These are phyloP conservation scores for Salvelinus namaycush DNA, from an alignment of 2,113 vertebrate genomes.

Conservation along the genomic window DNA sequence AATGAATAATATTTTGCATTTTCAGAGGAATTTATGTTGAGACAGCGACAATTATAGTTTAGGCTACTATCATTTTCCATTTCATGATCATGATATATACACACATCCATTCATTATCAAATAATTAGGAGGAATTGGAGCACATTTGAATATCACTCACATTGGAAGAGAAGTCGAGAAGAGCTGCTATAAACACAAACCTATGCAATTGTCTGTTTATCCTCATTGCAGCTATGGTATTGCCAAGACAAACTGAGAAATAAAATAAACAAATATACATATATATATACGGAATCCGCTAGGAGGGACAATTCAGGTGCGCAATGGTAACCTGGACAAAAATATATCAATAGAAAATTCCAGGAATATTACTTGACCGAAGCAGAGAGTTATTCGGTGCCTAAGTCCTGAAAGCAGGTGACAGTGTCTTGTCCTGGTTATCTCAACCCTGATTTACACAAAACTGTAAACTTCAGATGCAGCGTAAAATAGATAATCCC, in stretches of 20 bases:
- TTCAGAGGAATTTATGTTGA: neutral
- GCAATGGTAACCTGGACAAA: neutral
- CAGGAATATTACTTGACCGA: neutral
- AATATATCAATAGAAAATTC: neutral
- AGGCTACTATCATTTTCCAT: neutral
- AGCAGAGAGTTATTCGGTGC: neutral
- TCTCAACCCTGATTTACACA: neutral
- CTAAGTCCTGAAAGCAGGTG: neutral
- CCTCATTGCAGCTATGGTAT: neutral
- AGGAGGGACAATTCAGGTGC: neutral
- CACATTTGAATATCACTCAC: neutral
- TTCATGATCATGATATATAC: neutral
- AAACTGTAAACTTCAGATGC: neutral
- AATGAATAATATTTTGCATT: neutral
- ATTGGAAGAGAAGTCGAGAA: neutral
- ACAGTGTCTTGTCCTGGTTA: neutral
- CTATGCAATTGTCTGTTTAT: neutral
- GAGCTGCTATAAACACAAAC: neutral
- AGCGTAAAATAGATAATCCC: neutral
- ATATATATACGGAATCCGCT: neutral
- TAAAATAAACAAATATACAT: neutral
- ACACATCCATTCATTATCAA: neutral
- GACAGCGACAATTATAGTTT: neutral
- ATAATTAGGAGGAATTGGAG: neutral
- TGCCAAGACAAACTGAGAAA: neutral